Evolutionary conservation across 2,888 invertebrate species (phyloP), one percentile per base, ranked within the genome.

Genomic region (Tachina lurida): DNA sequence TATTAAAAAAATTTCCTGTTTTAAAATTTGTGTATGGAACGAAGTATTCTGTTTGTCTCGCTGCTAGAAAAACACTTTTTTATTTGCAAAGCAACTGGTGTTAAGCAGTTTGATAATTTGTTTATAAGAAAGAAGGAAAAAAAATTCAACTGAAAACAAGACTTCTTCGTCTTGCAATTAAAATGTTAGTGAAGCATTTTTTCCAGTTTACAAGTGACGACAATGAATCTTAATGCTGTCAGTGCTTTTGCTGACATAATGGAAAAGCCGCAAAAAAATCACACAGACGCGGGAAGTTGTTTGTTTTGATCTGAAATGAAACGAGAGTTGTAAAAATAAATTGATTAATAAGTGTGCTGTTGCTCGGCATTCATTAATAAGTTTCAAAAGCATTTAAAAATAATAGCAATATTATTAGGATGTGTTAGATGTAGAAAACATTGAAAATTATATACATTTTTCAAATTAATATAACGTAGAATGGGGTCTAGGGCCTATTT

Each of bases 101-200:
- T 31, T 39, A 17, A 19, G 12, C 39, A 60, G 31, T 47, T 17
- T 47, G 45, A 47, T 10, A 41, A 41, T 45, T 52, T 54, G 41
- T 62, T 43, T 49, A 52, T 31, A 63, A 3, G 10, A 39, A 62
- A 31, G 31, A 62, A 65, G 10, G 54, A 4, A 31, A 31, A 7
- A 31, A 0, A 31, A 31, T 7, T 7, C 31, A 77, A 60, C 22
- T 56, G 70, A 13, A 19, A 85, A 85, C 77, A 82, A 85, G 85
- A 85, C 85, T 85, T 41, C 39, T 65, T 75, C 47, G 79, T 86
- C 82, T 83, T 86, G 86, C 39, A 15, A 19, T 45, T 79, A 56
- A 83, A 79, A 49, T 56, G 76, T 62, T 83, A 86, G 56, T 83
- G 41, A 76, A 83, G 41, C 83, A 86, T 86, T 80, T 79, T 78